Evolutionary conservation across 92 coral and sea anemone genomes (phyloP).

Genomic region (Anthopleura xanthogrammica): DNA sequence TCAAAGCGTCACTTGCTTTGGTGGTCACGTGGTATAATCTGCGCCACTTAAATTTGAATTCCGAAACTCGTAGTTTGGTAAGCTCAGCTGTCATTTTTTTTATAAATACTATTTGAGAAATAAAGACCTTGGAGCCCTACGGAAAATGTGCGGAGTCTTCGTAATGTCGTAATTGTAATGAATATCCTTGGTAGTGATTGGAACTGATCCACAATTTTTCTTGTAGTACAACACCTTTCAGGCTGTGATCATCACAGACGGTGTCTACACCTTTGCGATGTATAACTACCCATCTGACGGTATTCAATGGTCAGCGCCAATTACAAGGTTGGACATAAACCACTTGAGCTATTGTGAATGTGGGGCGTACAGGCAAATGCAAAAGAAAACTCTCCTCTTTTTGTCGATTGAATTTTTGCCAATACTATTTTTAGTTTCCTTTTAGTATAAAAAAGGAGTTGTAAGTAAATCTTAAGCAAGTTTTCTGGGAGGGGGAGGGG

Average conservation of each 20-base stretch:
- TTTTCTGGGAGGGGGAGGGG: too few relatives aligned
- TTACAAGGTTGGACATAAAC: background rate
- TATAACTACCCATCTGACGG: slow-evolving; percentile 42
- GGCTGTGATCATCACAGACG: slow-evolving; percentile 35
- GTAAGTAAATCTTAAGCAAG: too few relatives aligned
- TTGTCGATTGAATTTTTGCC: too few relatives aligned
- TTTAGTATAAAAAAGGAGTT: too few relatives aligned
- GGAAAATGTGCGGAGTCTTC: background rate
- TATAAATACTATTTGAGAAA: too few relatives aligned
- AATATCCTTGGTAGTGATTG: background rate
- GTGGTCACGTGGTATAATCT: slow-evolving; percentile 43
- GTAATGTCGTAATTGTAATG: too few relatives aligned
- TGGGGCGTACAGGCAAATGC: background rate
- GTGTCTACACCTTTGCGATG: slow-evolving; percentile 36
- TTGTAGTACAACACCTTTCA: slow-evolving; percentile 47
- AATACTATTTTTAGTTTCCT: too few relatives aligned
- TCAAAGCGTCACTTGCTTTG: slow-evolving; percentile 37
- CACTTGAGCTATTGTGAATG: background rate
- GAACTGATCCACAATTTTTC: background rate
- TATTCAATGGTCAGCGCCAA: slow-evolving; percentile 48
- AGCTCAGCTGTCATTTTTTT: background rate
- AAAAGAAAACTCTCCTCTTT: too few relatives aligned
- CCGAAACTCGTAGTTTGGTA: background rate
- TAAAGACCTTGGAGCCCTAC: too few relatives aligned
- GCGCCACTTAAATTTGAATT: slow-evolving; percentile 1